phyloP scores from a whole-genome alignment of 2,888 invertebrate genomes.

The Scaptomyza caliginosa region DNA sequence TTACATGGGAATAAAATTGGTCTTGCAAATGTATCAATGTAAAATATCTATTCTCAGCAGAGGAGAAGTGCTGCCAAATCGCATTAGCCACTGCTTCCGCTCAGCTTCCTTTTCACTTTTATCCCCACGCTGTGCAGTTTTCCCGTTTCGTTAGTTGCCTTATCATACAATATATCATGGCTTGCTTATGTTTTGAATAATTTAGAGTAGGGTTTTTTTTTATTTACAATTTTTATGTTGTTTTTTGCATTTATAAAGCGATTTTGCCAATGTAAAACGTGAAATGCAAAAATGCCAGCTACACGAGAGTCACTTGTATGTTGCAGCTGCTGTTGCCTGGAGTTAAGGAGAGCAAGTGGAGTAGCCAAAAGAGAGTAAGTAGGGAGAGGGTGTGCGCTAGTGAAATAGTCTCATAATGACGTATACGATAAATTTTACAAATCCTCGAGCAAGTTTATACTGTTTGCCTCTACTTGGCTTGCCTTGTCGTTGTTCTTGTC shows the following conservation, averaged over 20 bases:
- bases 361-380: background rate
- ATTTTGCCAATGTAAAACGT: constrained; percentile 71
- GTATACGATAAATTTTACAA: constrained; percentile 76
- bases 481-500: constrained; percentile 17
- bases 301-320: constrained; percentile 46
- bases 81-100: constrained; percentile 3
- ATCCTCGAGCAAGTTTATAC: constrained; percentile 61
- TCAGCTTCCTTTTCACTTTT: constrained; percentile 1
- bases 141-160: constrained; percentile 6
- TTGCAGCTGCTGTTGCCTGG: constrained; percentile 57
- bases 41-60: background rate
- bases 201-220: constrained; percentile 44
- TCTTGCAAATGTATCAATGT: constrained; percentile 21
- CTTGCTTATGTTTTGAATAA: constrained; percentile 73
- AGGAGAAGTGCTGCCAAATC: background rate
- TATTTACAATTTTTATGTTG: constrained; percentile 44
- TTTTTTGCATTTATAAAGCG: constrained; percentile 57
- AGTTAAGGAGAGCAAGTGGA: background rate
- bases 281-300: constrained; percentile 63
- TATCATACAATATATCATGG: constrained; percentile 50
- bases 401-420: constrained; percentile 75
- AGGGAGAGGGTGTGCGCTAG: constrained; percentile 24
- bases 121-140: background rate
- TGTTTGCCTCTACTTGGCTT: constrained; percentile 15
- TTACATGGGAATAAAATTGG: constrained; percentile 23